Evolutionary conservation across 2,888 invertebrate species (phyloP), one percentile per base, ranked within the genome.

Genomic region (Lampropteryx suffumata): DNA sequence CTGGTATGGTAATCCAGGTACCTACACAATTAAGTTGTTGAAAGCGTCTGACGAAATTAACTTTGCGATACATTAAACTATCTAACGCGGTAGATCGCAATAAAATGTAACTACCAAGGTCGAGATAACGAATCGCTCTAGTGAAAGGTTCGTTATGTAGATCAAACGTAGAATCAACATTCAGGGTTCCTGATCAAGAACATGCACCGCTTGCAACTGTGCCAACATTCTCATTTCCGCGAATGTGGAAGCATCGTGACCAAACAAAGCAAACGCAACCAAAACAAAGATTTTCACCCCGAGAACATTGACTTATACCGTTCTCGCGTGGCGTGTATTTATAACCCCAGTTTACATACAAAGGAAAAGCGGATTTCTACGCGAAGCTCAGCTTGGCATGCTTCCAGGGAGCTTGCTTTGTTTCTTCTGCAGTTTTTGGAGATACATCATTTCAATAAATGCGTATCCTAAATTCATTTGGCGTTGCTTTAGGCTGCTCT

Each of bases 381-480:
- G 61, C 64, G 65, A 63, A 59, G 62, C 62, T 67, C 65, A 56
- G 59, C 40, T 76, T 84, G 86, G 86, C 83, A 26, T 9, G 3
- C 24, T 41, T 78, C 86, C 86, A 86, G 69, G 33, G 26, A 63
- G 63, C 43, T 53, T 63, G 79, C 84, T 86, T 86, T 86, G 84
- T 85, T 82, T 69, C 72, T 69, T 45, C 64, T 59, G 61, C 62
- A 64, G 76, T 61, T 65, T 79, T 24, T 24, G 24, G 24, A 24
- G 24, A 76, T 80, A 82, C 82, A 78, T 80, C 76, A 58, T 61
- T 44, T 11, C 10, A 35, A 35, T 61, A 48, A 42, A 47, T 49
- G 26, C 45, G 43, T 17, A 37, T 14, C 50, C 52, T 56, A 50
- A 50, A 55, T 58, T 61, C 52, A 56, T 58, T 65, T 67, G 62